phyloP scores from a whole-genome alignment of 2,113 vertebrate species.

The Dendrocopos noguchii region DNA sequence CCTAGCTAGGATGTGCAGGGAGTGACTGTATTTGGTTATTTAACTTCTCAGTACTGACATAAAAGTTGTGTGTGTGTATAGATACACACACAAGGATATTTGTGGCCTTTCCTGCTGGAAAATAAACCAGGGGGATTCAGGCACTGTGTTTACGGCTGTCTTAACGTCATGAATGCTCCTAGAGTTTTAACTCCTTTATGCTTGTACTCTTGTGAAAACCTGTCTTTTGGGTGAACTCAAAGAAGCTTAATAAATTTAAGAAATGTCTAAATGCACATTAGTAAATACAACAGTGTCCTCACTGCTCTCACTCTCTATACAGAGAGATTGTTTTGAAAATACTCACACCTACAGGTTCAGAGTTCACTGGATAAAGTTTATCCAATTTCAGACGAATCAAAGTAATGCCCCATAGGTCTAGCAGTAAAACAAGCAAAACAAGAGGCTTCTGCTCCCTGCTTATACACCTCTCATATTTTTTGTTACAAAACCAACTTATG shows the following conservation, averaged over 20 bases:
- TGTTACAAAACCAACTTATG: background rate
- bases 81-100: background rate
- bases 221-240: background rate
- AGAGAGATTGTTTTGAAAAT: background rate
- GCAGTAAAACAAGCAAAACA: background rate
- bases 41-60: background rate
- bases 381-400: background rate
- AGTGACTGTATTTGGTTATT: background rate
- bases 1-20: background rate
- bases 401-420: background rate
- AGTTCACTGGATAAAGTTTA: constrained; percentile 10
- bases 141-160: background rate
- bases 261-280: background rate
- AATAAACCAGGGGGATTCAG: background rate
- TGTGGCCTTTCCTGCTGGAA: background rate
- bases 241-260: background rate
- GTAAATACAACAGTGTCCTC: background rate
- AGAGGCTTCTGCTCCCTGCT: background rate
- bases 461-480: background rate
- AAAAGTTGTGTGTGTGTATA: background rate
- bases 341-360: background rate
- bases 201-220: background rate
- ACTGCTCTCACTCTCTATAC: background rate
- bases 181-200: background rate
- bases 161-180: background rate